A percentile compares a stretch with the other conserved stretches of the same genome.
These are phyloP conservation scores for Leucophora obtusa DNA, from an alignment of 2,888 invertebrate species.

Conservation along the genomic window DNA sequence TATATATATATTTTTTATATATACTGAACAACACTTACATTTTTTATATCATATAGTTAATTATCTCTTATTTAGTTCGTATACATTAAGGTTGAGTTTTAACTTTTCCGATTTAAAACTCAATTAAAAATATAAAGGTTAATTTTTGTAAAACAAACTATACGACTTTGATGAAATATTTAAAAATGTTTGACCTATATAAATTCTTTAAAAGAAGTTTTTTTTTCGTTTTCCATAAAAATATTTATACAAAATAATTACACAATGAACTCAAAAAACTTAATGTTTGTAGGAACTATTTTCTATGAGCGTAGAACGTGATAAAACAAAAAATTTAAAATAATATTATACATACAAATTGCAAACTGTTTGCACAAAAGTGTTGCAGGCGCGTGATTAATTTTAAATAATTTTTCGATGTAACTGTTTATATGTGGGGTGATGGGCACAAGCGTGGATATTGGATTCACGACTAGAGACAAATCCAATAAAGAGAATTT, in stretches of 20 bases:
- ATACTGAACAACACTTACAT: constrained; percentile 57
- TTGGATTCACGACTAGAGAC: too few relatives aligned
- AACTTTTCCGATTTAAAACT: constrained; percentile 32
- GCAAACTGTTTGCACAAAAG: too few relatives aligned
- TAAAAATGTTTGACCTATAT: too few relatives aligned
- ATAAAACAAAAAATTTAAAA: constrained; percentile 9
- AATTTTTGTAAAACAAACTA: not conserved
- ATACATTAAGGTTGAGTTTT: constrained; percentile 53
- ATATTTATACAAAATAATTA: constrained; percentile 4
- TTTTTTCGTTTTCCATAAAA: not conserved
- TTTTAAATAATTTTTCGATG: too few relatives aligned
- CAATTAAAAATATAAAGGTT: not conserved
- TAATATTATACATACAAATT: too few relatives aligned
- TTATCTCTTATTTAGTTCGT: constrained; percentile 52
- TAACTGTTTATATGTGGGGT: too few relatives aligned
- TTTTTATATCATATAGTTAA: constrained; percentile 31
- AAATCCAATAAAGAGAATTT: too few relatives aligned
- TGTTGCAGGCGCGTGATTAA: too few relatives aligned
- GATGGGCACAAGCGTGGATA: too few relatives aligned
- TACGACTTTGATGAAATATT: too few relatives aligned
- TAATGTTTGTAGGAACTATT: constrained; percentile 60
- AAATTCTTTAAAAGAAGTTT: too few relatives aligned
- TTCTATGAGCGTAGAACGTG: constrained; percentile 54
- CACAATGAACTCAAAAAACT: constrained; percentile 33
- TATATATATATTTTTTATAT: constrained; percentile 20